These are phyloP conservation scores for Campodea augens DNA, from an alignment of 1,140 invertebrate genomes.

Conservation along the genomic window DNA sequence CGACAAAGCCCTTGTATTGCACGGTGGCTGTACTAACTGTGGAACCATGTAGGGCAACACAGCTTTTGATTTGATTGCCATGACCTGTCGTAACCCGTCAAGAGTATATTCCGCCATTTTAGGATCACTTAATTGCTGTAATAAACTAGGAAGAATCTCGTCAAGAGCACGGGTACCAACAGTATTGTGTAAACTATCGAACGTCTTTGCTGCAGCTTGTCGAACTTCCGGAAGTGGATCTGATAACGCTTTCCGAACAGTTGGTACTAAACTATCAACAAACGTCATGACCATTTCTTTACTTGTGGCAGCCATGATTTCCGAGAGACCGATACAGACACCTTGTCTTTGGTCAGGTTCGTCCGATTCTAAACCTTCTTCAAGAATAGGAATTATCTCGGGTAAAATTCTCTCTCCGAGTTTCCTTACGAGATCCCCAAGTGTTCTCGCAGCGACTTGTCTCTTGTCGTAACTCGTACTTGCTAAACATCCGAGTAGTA, in stretches of 20 bases:
- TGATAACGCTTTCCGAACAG: slow-evolving; percentile 73
- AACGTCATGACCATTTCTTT: slow-evolving; percentile 85
- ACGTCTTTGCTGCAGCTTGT: slow-evolving; percentile 85
- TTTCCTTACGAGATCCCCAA: slow-evolving; percentile 94
- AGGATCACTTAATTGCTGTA: slow-evolving; percentile 61
- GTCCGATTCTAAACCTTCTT: slow-evolving; percentile 76
- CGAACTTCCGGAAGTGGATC: slow-evolving; percentile 85
- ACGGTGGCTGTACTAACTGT: slow-evolving; percentile 58
- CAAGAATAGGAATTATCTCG: slow-evolving; percentile 94
- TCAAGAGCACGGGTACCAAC: slow-evolving; percentile 89
- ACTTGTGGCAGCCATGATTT: slow-evolving; percentile 94
- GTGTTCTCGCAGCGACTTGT: slow-evolving; percentile 82
- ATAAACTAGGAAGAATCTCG: slow-evolving; percentile 83
- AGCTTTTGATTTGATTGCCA: slow-evolving; percentile 87
- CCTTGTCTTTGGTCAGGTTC: slow-evolving; percentile 86
- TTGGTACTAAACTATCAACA: slow-evolving; percentile 93
- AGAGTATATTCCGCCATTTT: slow-evolving; percentile 64
- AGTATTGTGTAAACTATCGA: slow-evolving; percentile 85
- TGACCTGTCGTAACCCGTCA: slow-evolving; percentile 87
- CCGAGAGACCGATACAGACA: slow-evolving; percentile 92
- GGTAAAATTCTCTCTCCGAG: slow-evolving; percentile 91
- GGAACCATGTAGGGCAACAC: slow-evolving; percentile 91
- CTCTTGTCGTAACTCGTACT: slow-evolving; percentile 90
- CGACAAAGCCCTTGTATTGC: slow-evolving; percentile 83
- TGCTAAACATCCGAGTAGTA: slow-evolving; percentile 80